Conservation (phyloP, 2,113 vertebrate species). For the Falco punctatus region DNA sequence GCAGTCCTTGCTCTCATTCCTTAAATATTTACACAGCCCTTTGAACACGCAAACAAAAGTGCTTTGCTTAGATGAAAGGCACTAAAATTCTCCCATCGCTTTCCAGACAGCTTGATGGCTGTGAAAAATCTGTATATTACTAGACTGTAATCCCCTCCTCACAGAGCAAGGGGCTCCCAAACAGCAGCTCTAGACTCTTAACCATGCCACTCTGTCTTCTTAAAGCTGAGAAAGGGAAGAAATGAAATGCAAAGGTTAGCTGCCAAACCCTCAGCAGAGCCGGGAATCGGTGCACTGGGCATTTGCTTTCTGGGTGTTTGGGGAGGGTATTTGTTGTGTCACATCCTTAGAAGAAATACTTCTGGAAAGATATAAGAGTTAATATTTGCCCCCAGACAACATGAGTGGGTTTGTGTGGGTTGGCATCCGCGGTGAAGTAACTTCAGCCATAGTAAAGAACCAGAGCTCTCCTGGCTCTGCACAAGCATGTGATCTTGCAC, state of each 20-base stretch:
- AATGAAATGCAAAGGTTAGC: not conserved
- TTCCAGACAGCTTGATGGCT: not conserved
- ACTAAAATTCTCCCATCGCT: not conserved
- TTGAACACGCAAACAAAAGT: not conserved
- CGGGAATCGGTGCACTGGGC: not conserved
- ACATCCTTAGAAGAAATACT: not conserved
- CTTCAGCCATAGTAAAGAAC: not conserved
- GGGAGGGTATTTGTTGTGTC: not conserved
- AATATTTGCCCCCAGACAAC: not conserved
- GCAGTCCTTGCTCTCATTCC: not conserved
- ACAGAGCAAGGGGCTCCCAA: not conserved
- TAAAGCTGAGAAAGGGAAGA: not conserved
- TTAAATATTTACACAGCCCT: conserved; percentile 53
- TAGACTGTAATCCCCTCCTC: not conserved
- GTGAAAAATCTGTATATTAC: not conserved
- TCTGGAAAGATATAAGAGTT: not conserved
- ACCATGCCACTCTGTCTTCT: not conserved
- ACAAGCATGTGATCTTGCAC: not conserved
- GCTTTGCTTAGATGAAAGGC: conserved; percentile 16
- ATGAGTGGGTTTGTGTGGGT: not conserved
- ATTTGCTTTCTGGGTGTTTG: not conserved
- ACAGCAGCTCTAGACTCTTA: not conserved
- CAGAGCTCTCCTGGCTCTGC: not conserved
- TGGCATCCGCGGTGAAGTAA: not conserved
- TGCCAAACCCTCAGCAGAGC: not conserved